A percentile compares a stretch with the other conserved stretches of the same genome.
These are phyloP conservation scores for Actinia equina DNA, from an alignment of 64 coral and sea anemone genomes.

Conservation along the genomic window DNA sequence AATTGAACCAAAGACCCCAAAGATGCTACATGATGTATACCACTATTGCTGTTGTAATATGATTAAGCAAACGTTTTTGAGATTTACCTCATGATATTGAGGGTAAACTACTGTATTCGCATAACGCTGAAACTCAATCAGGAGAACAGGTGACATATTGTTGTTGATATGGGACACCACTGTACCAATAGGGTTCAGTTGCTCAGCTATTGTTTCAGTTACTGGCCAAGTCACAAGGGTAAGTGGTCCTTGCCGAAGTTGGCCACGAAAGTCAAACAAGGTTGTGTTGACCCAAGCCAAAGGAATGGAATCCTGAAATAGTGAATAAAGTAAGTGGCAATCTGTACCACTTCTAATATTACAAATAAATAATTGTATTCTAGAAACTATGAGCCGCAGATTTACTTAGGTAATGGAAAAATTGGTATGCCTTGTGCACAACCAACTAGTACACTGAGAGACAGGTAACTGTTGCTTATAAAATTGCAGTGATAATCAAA, in stretches of 20 bases:
- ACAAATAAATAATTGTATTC: no score
- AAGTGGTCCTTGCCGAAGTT: slow-evolving; percentile 85
- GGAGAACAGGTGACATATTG: slow-evolving; percentile 66
- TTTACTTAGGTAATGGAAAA: no score
- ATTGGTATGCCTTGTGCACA: no score
- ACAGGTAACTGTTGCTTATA: no score
- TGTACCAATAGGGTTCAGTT: slow-evolving; percentile 93
- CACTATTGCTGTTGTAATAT: background rate
- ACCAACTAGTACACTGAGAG: no score
- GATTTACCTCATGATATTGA: slow-evolving; percentile 58
- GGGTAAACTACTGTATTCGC: slow-evolving; percentile 86
- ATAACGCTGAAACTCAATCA: slow-evolving; percentile 84
- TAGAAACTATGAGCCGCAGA: no score
- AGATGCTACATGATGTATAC: background rate
- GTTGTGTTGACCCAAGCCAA: slow-evolving; percentile 96
- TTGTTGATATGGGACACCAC: slow-evolving; percentile 96
- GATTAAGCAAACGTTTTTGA: no score
- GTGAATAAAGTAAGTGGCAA: no score
- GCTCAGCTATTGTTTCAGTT: slow-evolving; percentile 74
- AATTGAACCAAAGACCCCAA: no score
- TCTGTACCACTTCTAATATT: no score
- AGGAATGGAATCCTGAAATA: slow-evolving; percentile 33
- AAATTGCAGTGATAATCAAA: no score
- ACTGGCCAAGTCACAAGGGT: slow-evolving; percentile 86
- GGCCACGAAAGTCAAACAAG: slow-evolving; percentile 85